phyloP scores from a whole-genome alignment of 2,888 invertebrate species.

The Plagodis pulveraria region DNA sequence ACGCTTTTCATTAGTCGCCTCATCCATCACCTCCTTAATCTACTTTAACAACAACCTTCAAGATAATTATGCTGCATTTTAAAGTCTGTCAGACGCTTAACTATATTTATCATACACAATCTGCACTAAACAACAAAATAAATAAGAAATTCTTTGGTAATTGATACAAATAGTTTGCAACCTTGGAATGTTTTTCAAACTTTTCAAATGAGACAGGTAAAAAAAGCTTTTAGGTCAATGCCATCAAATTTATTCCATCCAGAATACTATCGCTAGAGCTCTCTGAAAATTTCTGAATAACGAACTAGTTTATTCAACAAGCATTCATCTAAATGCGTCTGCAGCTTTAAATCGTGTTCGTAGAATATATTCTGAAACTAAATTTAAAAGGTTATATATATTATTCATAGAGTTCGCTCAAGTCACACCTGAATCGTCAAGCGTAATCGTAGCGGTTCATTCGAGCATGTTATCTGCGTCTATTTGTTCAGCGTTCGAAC shows the following conservation, averaged over 20 bases:
- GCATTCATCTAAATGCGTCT: conserved; percentile 2
- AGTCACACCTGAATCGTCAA: conserved; percentile 7
- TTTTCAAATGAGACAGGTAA: conserved; percentile 10
- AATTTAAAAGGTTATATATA: not conserved
- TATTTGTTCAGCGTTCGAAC: conserved; percentile 25
- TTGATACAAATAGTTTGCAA: conserved; percentile 12
- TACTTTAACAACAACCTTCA: conserved; percentile 28
- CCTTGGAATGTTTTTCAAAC: conserved; percentile 13
- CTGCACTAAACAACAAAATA: not conserved
- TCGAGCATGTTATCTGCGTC: conserved; percentile 16
- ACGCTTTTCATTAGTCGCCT: conserved; percentile 36
- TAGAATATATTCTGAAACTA: not conserved
- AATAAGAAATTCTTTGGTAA: not conserved
- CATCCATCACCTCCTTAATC: conserved; percentile 57
- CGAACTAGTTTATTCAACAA: not conserved
- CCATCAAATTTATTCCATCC: conserved; percentile 17
- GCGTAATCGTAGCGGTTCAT: conserved; percentile 16
- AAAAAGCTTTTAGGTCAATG: conserved; percentile 22
- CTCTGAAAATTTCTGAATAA: conserved; percentile 12
- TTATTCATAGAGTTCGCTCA: conserved; percentile 15
- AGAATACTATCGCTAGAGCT: conserved; percentile 2
- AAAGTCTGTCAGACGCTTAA: conserved; percentile 18
- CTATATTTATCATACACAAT: too few relatives aligned
- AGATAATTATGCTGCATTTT: conserved; percentile 18
- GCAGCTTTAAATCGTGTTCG: conserved; percentile 4